These are phyloP conservation scores for Nomada hirtipes DNA, from an alignment of 2,888 invertebrate genomes.

Conservation along the genomic window DNA sequence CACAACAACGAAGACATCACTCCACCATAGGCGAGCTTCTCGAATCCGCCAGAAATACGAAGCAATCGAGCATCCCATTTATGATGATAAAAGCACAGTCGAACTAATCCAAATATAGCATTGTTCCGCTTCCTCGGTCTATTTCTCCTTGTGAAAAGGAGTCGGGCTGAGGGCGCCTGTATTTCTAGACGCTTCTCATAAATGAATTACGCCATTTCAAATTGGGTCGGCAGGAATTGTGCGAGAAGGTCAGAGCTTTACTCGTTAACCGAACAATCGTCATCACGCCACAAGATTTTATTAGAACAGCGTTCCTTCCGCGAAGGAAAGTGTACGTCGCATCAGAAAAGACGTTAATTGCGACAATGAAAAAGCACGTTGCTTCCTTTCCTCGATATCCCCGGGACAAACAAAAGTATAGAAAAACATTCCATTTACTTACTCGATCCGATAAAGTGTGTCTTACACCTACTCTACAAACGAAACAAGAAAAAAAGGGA, in stretches of 20 bases:
- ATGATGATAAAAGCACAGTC: conserved; percentile 12
- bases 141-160: conserved; percentile 15
- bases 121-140: conserved; percentile 49
- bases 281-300: conserved; percentile 12
- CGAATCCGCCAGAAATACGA: not conserved
- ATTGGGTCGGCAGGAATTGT: conserved; percentile 30
- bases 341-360: not conserved
- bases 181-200: conserved; percentile 43
- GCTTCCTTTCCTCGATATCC: not conserved
- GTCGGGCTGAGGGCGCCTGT: not conserved
- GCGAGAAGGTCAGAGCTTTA: conserved; percentile 39
- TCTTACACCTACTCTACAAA: not conserved
- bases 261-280: conserved; percentile 23
- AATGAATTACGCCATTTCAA: conserved; percentile 47
- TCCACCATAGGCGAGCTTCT: too few relatives aligned
- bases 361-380: not conserved
- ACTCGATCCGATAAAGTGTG: conserved; percentile 2
- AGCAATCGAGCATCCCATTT: conserved; percentile 19
- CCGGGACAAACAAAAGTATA: not conserved
- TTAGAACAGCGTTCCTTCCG: not conserved
- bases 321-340: not conserved
- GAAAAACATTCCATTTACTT: not conserved
- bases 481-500: not conserved
- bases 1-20: not conserved
- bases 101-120: conserved; percentile 49